A percentile compares a stretch with the other conserved stretches of the same genome.
phyloP scores from a whole-genome alignment of 2,888 invertebrate genomes.

The Beris morrisii region DNA sequence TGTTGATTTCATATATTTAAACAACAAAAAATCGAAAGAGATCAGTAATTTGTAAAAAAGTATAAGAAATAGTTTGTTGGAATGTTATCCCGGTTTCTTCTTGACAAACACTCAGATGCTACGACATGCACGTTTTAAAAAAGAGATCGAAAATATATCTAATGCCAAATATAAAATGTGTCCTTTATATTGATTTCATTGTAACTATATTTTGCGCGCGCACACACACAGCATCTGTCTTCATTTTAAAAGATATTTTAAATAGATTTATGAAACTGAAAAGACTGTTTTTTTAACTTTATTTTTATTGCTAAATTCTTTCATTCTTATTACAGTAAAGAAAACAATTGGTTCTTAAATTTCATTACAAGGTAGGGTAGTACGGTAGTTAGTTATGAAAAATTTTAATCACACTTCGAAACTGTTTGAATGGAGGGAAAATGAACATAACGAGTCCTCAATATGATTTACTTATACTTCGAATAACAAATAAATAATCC shows the following conservation, averaged over 20 bases:
- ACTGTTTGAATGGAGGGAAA: neutral
- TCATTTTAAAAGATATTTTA: no score
- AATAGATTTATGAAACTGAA: no score
- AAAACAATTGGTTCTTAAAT: no score
- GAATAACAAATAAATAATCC: conserved; percentile 32
- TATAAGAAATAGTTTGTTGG: neutral
- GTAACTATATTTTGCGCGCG: no score
- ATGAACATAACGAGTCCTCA: neutral
- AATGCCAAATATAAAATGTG: conserved; percentile 24
- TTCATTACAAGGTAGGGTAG: no score
- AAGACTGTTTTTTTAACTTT: no score
- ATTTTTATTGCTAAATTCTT: neutral
- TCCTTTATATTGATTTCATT: no score
- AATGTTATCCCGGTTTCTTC: no score
- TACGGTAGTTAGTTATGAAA: no score
- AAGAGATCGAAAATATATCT: conserved; percentile 26
- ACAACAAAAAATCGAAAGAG: no score
- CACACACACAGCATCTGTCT: no score
- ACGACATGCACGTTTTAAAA: conserved; percentile 22
- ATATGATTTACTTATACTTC: conserved; percentile 17
- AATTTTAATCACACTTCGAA: neutral
- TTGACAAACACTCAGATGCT: neutral
- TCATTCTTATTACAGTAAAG: neutral
- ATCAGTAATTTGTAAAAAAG: neutral
- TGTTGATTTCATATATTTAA: no score